Evolutionary conservation across 2,888 invertebrate genomes (phyloP), one percentile per base, ranked within the genome.

Genomic region (Nineta flava): DNA sequence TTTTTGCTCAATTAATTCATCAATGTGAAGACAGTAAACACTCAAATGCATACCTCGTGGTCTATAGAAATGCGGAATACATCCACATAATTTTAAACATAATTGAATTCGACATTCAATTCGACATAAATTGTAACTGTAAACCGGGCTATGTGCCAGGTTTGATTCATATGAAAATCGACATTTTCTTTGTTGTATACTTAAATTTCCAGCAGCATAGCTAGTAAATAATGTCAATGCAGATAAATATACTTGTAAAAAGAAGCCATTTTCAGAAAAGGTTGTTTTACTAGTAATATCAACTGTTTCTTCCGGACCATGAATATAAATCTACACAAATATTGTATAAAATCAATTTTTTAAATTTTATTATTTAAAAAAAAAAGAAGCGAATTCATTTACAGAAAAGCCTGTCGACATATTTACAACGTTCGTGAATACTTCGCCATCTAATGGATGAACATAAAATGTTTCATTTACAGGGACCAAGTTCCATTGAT

Each of bases 61-160:
- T 53, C 81, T 73, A 55, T 83, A 84, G 59, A 86, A 86, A 62
- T 83, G 80, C 0, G 87, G 87, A 34, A 80, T 68, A 61, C 87
- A 87, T 1, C 73, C 72, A 60, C 86, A 87, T 48, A 75, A 65
- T 51, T 73, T 68, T 9, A 76, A 63, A 31, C 81, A 75, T 26
- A 81, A 63, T 9, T 65, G 65, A 56, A 80, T 76, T 34, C 84
- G 73, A 55, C 86, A 87, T 59, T 86, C 83, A 66, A 79, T 77
- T 9, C 78, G 68, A 55, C 87, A 87, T 61, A 83, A 65, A 0
- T 75, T 77, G 57, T 76, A 79, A 2, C 80, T 77, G 62, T 86
- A 86, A 34, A 82, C 72, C 0, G 83, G 74, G 56, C 76, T 79
- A 54, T 82, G 79, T 49, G 68, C 62, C 50, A 83, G 65, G 38